Evolutionary conservation across 2,888 invertebrate genomes (phyloP).

Genomic region (Mongoloraphidia duomilia): DNA sequence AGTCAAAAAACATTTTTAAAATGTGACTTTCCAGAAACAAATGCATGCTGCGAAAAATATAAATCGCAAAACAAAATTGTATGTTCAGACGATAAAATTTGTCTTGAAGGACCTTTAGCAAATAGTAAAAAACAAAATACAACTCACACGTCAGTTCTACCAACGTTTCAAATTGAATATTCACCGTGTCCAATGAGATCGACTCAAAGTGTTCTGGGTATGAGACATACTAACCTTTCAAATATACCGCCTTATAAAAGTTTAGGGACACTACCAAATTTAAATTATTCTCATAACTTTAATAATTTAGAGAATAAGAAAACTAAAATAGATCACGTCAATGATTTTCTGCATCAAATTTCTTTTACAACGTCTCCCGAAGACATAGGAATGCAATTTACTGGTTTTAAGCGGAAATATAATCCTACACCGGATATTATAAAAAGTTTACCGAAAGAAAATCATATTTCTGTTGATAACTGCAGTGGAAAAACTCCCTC

Average conservation of each 20-base stretch:
- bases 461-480: no score
- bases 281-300: constrained; percentile 19
- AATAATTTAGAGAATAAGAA: constrained; percentile 32
- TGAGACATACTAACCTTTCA: constrained; percentile 10
- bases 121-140: constrained; percentile 30
- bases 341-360: constrained; percentile 25
- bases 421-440: not conserved
- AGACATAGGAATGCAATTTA: constrained; percentile 16
- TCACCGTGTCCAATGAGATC: constrained; percentile 27
- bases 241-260: constrained; percentile 9
- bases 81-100: constrained; percentile 3
- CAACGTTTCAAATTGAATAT: constrained; percentile 42
- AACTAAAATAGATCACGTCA: constrained; percentile 23
- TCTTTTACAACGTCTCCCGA: constrained; percentile 22
- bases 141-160: constrained; percentile 34
- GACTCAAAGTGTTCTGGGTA: constrained; percentile 21
- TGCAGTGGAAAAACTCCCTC: no score
- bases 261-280: constrained; percentile 9
- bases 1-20: not conserved
- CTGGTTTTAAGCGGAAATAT: constrained; percentile 13
- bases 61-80: not conserved
- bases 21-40: not conserved
- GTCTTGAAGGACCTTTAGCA: constrained; percentile 9
- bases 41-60: not conserved
- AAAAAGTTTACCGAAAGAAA: no score